Conservation (phyloP, 92 coral and sea anemone species). For the Parazoanthus swiftii region DNA sequence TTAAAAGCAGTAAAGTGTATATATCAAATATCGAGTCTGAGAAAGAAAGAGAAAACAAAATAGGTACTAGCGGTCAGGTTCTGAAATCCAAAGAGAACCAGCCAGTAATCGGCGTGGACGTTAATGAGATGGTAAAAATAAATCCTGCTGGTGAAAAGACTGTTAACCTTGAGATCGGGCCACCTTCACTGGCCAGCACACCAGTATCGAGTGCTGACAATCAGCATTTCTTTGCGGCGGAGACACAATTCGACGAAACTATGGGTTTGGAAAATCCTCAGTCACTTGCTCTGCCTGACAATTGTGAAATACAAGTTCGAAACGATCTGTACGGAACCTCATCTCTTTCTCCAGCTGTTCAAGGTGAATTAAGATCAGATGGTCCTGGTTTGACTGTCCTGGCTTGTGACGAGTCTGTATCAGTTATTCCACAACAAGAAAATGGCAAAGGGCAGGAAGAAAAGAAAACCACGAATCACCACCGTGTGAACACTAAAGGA, state of each 20-base stretch:
- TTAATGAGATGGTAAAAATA: not conserved
- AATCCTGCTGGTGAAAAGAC: conserved; percentile 38
- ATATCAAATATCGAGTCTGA: not conserved
- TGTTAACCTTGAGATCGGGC: conserved; percentile 55
- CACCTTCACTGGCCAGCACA: conserved; percentile 76
- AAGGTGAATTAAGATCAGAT: not conserved
- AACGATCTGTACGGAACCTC: conserved; percentile 41
- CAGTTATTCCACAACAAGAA: conserved; percentile 12
- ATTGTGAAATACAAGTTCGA: conserved; percentile 48
- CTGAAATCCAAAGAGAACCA: not conserved
- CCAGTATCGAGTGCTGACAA: conserved; percentile 43
- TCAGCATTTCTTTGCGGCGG: conserved; percentile 35
- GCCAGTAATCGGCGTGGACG: not conserved
- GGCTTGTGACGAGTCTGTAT: conserved; percentile 18
- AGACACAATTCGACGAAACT: conserved; percentile 8
- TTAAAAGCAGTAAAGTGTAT: not conserved
- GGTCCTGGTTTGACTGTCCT: not conserved
- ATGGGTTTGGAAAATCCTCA: conserved; percentile 2
- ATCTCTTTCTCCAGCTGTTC: conserved; percentile 49
- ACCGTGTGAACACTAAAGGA: not conserved
- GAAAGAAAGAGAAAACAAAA: not conserved
- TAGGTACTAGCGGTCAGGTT: not conserved
- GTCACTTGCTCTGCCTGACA: conserved; percentile 10
- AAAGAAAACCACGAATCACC: not conserved
- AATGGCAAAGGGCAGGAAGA: not conserved